Evolutionary conservation across 2,113 vertebrate species (phyloP).

Genomic region (Gymnarchus niloticus): DNA sequence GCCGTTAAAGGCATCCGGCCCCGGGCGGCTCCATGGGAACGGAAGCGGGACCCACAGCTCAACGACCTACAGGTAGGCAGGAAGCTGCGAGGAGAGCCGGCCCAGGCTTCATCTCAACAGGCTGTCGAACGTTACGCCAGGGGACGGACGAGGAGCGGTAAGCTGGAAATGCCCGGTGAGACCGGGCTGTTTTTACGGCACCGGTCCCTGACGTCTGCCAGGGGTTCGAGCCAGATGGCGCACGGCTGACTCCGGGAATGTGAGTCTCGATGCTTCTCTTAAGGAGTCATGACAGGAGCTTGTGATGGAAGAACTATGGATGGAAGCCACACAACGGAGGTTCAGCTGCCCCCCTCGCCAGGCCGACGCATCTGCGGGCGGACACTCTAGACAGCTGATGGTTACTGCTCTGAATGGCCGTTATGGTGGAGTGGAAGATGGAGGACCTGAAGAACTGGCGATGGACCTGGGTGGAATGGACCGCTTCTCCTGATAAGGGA

Average conservation of each 20-base stretch:
- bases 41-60: not conserved
- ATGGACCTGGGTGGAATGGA: too few relatives aligned
- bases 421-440: not conserved
- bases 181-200: conserved; percentile 5
- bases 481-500: too few relatives aligned
- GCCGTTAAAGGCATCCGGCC: conserved; percentile 17
- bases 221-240: not conserved
- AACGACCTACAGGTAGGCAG: conserved; percentile 20
- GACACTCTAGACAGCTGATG: not conserved
- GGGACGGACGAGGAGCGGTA: not conserved
- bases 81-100: not conserved
- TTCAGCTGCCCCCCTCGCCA: not conserved
- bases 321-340: not conserved
- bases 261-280: not conserved
- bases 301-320: not conserved
- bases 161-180: not conserved
- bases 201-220: not conserved
- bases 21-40: conserved; percentile 6
- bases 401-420: not conserved
- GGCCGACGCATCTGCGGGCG: not conserved
- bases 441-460: too few relatives aligned
- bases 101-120: conserved; percentile 19
- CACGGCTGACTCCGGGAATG: not conserved
- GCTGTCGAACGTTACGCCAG: not conserved
- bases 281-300: not conserved